A percentile compares a stretch with the other conserved stretches of the same genome.
These are phyloP conservation scores for Hydrolagus affinis DNA, from an alignment of 2,113 vertebrate species.

Conservation along the genomic window DNA sequence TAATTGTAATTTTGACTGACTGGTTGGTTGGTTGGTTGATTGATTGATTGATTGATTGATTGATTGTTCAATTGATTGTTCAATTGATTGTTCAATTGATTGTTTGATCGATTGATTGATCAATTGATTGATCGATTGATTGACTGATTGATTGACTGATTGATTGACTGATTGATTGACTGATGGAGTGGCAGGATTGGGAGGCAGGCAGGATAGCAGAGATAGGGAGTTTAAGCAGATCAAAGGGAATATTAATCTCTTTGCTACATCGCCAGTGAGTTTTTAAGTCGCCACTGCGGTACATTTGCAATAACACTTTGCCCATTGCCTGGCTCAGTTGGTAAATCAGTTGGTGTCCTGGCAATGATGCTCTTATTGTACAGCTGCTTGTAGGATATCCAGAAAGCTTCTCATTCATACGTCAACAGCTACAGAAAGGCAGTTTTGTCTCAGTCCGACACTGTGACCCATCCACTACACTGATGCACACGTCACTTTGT, in stretches of 20 bases:
- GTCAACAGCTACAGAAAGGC: background rate
- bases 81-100: no score
- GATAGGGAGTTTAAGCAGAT: background rate
- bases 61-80: no score
- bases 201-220: no score
- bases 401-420: background rate
- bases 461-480: background rate
- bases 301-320: background rate
- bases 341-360: background rate
- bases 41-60: no score
- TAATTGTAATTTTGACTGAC: no score
- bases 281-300: no score
- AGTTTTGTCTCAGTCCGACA: background rate
- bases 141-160: no score
- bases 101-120: no score
- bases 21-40: no score
- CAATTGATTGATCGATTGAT: no score
- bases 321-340: background rate
- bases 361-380: background rate
- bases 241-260: background rate
- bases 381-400: background rate
- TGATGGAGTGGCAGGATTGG: no score
- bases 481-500: background rate
- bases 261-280: background rate
- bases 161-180: no score